Percentiles rank a stretch among this genome's conserved stretches.
These are phyloP conservation scores for Gambusia affinis DNA, from an alignment of 2,113 vertebrate genomes.

Conservation along the genomic window DNA sequence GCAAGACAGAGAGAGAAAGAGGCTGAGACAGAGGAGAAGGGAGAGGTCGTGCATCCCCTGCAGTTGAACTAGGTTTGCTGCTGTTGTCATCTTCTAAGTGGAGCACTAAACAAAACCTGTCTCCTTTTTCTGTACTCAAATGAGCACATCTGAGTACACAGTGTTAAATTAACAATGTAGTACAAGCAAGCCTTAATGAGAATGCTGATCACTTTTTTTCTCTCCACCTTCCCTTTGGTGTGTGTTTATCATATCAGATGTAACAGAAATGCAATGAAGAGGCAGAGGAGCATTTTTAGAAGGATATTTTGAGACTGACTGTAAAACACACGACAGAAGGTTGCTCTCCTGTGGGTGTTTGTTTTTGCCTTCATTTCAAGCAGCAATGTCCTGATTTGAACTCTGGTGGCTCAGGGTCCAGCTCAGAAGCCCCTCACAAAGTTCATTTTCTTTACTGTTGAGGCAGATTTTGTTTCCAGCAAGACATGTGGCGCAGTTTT, in stretches of 20 bases:
- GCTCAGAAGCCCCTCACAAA: no score
- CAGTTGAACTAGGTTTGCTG: slow-evolving; percentile 38
- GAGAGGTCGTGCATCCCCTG: slow-evolving; percentile 20
- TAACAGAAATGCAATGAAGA: slow-evolving; percentile 38
- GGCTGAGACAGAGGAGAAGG: neutral
- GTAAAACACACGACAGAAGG: no score
- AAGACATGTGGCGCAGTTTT: no score
- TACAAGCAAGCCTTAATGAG: neutral
- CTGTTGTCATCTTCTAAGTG: slow-evolving; percentile 23
- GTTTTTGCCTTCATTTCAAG: no score
- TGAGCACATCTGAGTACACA: slow-evolving; percentile 8
- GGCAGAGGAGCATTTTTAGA: neutral
- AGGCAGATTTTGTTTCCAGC: no score
- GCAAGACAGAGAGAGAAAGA: neutral
- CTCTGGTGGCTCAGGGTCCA: no score
- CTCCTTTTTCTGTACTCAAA: slow-evolving; percentile 32
- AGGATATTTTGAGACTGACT: neutral
- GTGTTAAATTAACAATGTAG: neutral
- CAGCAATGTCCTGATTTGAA: no score
- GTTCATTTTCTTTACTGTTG: no score
- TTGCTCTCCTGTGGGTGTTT: no score
- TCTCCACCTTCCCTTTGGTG: slow-evolving; percentile 57
- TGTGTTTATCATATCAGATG: slow-evolving; percentile 70
- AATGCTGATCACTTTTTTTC: slow-evolving; percentile 17
- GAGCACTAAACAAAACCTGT: slow-evolving; percentile 26